phyloP scores from a whole-genome alignment of 2,113 vertebrate genomes.

The Ariopsis seemanni region DNA sequence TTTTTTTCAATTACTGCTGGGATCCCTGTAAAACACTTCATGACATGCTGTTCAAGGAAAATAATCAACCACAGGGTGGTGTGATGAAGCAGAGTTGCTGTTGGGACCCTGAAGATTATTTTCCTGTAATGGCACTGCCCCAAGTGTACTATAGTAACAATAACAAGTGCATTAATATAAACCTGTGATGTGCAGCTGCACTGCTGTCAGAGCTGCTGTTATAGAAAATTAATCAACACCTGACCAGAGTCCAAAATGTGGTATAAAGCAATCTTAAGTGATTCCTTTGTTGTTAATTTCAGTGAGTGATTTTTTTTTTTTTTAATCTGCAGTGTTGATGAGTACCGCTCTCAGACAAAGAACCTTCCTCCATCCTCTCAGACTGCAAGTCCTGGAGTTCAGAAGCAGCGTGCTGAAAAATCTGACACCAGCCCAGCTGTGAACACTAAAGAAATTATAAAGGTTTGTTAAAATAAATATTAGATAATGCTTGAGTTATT shows the following conservation, averaged over 20 bases:
- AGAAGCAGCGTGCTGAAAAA: conserved; percentile 52
- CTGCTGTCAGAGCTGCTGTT: not conserved
- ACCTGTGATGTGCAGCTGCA: not conserved
- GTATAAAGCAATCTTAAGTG: not conserved
- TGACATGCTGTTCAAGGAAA: too few relatives aligned
- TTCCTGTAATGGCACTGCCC: not conserved
- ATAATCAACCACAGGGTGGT: too few relatives aligned
- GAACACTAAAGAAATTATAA: conserved; percentile 68
- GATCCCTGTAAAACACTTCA: too few relatives aligned
- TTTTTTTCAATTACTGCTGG: too few relatives aligned
- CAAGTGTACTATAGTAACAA: not conserved
- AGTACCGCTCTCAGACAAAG: conserved; percentile 70
- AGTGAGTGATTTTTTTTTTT: not conserved
- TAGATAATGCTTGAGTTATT: not conserved
- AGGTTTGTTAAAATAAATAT: not conserved
- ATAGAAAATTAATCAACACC: not conserved
- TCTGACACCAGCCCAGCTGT: conserved; percentile 44
- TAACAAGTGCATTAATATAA: not conserved
- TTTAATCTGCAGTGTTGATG: conserved; percentile 65
- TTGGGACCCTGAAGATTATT: not conserved
- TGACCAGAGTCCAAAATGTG: not conserved
- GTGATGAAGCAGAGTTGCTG: too few relatives aligned
- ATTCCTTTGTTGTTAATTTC: not conserved
- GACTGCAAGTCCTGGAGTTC: conserved; percentile 55
- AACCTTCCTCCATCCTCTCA: conserved; percentile 49